Evolutionary conservation across 2,888 invertebrate species (phyloP).

Genomic region (Meiosimyza decipiens): DNA sequence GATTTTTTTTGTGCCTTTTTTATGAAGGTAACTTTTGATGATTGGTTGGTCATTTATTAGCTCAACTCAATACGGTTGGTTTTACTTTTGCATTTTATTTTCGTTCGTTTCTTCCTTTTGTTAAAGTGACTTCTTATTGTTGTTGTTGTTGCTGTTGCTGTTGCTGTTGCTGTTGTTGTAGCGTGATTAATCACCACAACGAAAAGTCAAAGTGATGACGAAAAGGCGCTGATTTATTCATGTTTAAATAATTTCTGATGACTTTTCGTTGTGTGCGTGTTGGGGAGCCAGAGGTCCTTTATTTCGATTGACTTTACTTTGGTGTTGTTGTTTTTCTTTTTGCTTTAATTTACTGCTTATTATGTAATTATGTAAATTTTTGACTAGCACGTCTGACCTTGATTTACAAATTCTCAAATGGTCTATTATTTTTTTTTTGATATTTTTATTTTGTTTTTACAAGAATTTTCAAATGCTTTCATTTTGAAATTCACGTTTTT

Average conservation of each 20-base stretch:
- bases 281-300: not conserved
- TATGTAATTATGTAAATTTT: too few species aligned
- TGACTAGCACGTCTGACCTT: too few species aligned
- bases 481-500: too few species aligned
- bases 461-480: too few species aligned
- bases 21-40: conserved; percentile 49
- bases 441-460: too few species aligned
- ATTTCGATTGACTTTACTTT: not conserved
- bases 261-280: not conserved
- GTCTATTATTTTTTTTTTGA: too few species aligned
- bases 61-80: conserved; percentile 11
- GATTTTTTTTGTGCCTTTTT: not conserved
- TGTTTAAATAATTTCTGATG: conserved; percentile 22
- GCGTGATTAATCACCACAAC: conserved; percentile 25
- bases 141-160: not conserved
- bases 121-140: not conserved
- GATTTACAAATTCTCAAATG: too few species aligned
- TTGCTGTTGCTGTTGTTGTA: not conserved
- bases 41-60: conserved; percentile 25
- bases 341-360: not conserved
- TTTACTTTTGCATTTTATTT: not conserved
- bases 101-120: not conserved
- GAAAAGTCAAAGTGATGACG: conserved; percentile 6
- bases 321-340: not conserved
- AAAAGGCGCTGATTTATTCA: conserved; percentile 26